Evolutionary conservation across 2,888 invertebrate species (phyloP).

Genomic region (Coremacera marginata): DNA sequence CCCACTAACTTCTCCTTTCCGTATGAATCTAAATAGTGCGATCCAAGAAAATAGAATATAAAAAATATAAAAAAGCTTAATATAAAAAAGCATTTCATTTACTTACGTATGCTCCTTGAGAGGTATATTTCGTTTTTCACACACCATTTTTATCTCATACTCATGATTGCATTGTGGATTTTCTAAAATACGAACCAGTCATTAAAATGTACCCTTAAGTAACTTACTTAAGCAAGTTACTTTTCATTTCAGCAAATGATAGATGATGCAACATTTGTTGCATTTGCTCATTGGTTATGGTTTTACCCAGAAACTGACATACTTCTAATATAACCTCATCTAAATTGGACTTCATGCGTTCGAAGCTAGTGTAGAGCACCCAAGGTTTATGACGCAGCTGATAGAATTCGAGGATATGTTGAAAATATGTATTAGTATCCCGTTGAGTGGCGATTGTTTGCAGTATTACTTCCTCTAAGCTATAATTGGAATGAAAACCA

Average conservation of each 20-base stretch:
- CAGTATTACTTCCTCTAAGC: constrained; percentile 48
- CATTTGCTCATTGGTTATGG: constrained; percentile 45
- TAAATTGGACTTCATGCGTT: constrained; percentile 51
- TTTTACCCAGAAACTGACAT: constrained; percentile 48
- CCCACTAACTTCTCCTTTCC: constrained; percentile 43
- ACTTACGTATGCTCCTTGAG: not conserved
- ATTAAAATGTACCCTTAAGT: constrained; percentile 49
- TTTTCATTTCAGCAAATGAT: constrained; percentile 44
- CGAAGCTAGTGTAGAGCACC: constrained; percentile 50
- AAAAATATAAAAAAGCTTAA: too few species aligned
- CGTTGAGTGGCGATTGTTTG: constrained; percentile 30
- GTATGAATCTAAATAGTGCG: constrained; percentile 46
- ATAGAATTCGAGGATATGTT: constrained; percentile 50
- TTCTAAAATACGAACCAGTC: constrained; percentile 42
- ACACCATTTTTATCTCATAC: constrained; percentile 45
- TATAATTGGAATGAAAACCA: constrained; percentile 47
- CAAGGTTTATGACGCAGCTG: constrained; percentile 48
- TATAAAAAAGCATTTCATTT: not conserved
- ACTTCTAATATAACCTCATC: constrained; percentile 45
- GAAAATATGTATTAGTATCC: constrained; percentile 19
- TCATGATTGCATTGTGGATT: constrained; percentile 57
- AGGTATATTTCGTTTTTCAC: too few species aligned
- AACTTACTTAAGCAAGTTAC: constrained; percentile 17
- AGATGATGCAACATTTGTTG: constrained; percentile 49
- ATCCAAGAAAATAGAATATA: too few species aligned